Evolutionary conservation across 2,113 vertebrate genomes (phyloP), one percentile per base, ranked within the genome.

Genomic region (Nyctibius bracteatus): DNA sequence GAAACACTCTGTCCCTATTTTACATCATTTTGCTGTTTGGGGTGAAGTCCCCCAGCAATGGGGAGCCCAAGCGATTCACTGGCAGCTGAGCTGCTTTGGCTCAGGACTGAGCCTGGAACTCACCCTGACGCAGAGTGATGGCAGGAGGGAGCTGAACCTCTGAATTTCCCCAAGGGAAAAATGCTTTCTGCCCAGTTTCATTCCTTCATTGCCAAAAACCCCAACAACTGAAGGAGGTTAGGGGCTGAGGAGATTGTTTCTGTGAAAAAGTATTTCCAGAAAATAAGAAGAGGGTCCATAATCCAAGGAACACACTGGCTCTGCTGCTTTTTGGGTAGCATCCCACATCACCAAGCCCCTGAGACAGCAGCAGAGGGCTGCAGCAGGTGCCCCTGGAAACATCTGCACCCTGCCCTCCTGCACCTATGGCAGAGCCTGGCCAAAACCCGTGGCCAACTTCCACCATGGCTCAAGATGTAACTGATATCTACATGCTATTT

Each of bases 321-420:
- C 28, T 58, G 23, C 20, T 65, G 27, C 13, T 12, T 58, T 46
- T 62, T 27, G 57, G 27, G 13, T 14, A 71, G 33, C 49, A 65
- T 35, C 25, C 37, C 31, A 20, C 3, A 1, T 14, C 35, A 43
- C 22, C 1, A 0, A 7, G 31, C 12, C 31, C 46, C 17, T 30
- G 30, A 41, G 13, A 28, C 30, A 10, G 23, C 9, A 3, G 16
- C 52, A 30, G 33, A 65, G 28, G 11, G 28, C 30, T 33, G 44
- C 33, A 19, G n/a, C 35, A 72, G 24, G 28, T 31, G 9, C 52
- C 63, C 39, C 30, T 4, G 2, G 9, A 22, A 59, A n/a, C 21
- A 35, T 14, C 54, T 41, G 46, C 14, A 52, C 17, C 33, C 28
- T 51, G 28, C 9, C 11, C 35, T 58, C 30, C 74, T 8, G 20